Conservation (phyloP, 2,797 vertebrate genomes). For the Phalloptychus januarius region DNA sequence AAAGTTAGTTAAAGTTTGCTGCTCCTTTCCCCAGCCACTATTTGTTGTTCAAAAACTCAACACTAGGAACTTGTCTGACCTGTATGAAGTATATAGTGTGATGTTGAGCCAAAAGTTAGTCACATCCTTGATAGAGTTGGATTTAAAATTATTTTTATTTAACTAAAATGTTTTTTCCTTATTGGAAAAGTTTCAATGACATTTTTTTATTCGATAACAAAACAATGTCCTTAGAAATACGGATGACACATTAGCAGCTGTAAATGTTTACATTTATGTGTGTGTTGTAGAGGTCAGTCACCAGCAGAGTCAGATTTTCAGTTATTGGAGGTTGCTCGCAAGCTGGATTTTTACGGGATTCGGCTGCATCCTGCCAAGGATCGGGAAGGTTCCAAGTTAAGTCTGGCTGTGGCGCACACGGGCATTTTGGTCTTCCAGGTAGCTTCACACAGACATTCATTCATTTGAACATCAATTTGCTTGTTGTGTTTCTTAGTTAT, state of each 20-base stretch:
- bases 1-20: constrained; percentile 49
- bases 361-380: constrained; percentile 96
- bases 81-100: no score
- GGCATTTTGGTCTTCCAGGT: constrained; percentile 98
- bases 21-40: constrained; percentile 25
- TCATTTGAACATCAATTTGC: not conserved
- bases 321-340: constrained; percentile 92
- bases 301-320: constrained; percentile 97
- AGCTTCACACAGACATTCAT: not conserved
- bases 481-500: not conserved
- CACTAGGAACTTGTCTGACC: constrained; percentile 26
- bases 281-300: constrained; percentile 87
- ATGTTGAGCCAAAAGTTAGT: no score
- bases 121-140: no score
- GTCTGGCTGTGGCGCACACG: constrained; percentile 91
- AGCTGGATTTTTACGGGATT: constrained; percentile 95
- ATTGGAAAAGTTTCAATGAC: no score
- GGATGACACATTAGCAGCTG: not conserved
- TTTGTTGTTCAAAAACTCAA: constrained; percentile 33
- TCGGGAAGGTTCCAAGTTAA: constrained; percentile 92
- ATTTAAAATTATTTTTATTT: no score
- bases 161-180: no score
- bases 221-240: not conserved
- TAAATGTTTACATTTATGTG: not conserved
- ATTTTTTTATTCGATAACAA: no score